A percentile compares a stretch with the other conserved stretches of the same genome.
Evolutionary conservation across 2,888 invertebrate genomes (phyloP).

Genomic region (Heliconius sara): DNA sequence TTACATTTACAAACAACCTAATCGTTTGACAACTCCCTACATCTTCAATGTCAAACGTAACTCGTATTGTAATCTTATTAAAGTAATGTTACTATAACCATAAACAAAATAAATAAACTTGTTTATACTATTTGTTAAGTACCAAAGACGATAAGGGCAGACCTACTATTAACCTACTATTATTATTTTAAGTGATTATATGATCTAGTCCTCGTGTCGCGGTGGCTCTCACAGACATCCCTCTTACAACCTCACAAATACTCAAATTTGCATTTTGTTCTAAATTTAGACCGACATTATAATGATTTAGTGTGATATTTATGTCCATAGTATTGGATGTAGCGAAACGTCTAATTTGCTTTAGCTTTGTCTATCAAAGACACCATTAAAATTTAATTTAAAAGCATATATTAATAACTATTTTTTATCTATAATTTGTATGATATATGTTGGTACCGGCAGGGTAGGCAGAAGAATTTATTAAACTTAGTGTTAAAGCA

Average conservation of each 20-base stretch:
- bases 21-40: neutral
- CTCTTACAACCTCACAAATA: slow-evolving; percentile 59
- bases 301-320: neutral
- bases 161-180: slow-evolving; percentile 52
- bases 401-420: neutral
- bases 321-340: neutral
- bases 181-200: slow-evolving; percentile 68
- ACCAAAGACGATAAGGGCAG: slow-evolving; percentile 36
- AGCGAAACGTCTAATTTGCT: neutral
- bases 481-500: too few species aligned
- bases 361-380: neutral
- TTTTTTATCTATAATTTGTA: neutral
- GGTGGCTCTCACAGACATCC: slow-evolving; percentile 55
- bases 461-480: too few species aligned
- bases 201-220: slow-evolving; percentile 48
- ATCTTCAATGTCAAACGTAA: neutral
- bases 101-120: slow-evolving; percentile 19
- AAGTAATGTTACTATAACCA: slow-evolving; percentile 14
- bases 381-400: neutral
- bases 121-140: neutral
- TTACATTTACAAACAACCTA: neutral
- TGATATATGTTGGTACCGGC: too few species aligned
- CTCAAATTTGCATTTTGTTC: slow-evolving; percentile 69
- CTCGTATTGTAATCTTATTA: neutral
- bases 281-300: slow-evolving; percentile 44